Conservation (phyloP, 37 sponge, comb jelly and placozoan genomes). For the Ianthella basta region DNA sequence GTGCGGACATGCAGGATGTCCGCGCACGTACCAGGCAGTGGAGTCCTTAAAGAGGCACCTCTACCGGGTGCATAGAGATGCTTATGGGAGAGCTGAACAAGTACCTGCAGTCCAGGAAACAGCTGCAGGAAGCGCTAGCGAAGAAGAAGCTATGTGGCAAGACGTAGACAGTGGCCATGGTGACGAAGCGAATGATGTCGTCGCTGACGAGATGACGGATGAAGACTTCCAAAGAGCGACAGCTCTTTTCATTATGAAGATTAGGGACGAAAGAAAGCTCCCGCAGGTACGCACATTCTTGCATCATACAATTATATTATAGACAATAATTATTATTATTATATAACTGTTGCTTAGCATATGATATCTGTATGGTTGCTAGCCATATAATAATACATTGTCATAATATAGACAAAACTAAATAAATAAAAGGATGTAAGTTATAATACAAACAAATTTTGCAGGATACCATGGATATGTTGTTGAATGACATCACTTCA, state of each 20-base stretch:
- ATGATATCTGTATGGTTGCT: no score
- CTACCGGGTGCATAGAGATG: neutral
- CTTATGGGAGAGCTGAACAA: neutral
- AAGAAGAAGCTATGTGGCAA: neutral
- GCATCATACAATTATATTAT: no score
- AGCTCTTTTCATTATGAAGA: neutral
- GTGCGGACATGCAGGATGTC: neutral
- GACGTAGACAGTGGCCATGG: neutral
- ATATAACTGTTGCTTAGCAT: no score
- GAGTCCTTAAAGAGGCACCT: neutral
- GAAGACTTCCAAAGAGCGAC: neutral
- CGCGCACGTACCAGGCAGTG: neutral
- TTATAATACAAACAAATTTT: no score
- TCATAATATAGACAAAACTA: neutral
- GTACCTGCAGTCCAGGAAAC: no score
- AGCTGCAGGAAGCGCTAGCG: no score
- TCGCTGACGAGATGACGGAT: neutral
- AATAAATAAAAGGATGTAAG: neutral
- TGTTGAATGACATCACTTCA: neutral
- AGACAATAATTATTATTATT: no score
- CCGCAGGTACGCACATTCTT: no score
- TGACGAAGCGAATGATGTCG: neutral
- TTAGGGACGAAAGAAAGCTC: no score
- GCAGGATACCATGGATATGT: neutral
- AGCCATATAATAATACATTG: no score